Evolutionary conservation across 2,113 vertebrate genomes (phyloP).

Genomic region (Caretta caretta): DNA sequence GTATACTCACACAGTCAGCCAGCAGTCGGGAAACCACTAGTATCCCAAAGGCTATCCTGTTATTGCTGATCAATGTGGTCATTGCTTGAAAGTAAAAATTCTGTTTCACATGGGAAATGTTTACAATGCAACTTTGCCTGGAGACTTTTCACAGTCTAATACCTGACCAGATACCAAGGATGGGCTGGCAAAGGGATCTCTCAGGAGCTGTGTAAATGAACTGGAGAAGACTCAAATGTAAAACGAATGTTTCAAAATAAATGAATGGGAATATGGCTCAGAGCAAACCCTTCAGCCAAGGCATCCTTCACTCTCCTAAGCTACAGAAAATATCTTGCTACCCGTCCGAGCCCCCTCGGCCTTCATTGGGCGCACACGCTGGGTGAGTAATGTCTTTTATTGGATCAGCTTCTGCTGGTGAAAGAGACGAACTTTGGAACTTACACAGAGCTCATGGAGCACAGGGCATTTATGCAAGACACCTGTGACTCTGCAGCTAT

Average conservation of each 20-base stretch:
- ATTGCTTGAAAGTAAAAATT: neutral
- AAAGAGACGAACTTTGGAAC: neutral
- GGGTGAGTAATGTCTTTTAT: neutral
- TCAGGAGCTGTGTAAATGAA: neutral
- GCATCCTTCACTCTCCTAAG: neutral
- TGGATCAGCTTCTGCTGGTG: neutral
- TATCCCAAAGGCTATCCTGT: neutral
- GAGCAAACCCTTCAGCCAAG: neutral
- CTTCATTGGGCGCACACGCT: neutral
- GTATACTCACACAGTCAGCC: neutral
- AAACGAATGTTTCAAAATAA: neutral
- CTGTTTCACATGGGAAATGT: neutral
- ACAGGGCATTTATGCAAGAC: neutral
- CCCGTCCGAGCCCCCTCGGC: neutral
- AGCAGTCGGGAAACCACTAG: neutral
- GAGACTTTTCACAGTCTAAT: neutral
- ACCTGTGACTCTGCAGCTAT: neutral
- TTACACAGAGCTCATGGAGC: neutral
- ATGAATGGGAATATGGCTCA: neutral
- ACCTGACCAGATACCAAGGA: neutral
- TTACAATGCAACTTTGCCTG: neutral
- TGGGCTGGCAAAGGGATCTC: neutral
- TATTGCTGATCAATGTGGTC: neutral
- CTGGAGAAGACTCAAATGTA: neutral
- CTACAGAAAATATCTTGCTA: neutral